Conservation (phyloP, 2,797 vertebrate genomes). For the Pitangus sulphuratus region DNA sequence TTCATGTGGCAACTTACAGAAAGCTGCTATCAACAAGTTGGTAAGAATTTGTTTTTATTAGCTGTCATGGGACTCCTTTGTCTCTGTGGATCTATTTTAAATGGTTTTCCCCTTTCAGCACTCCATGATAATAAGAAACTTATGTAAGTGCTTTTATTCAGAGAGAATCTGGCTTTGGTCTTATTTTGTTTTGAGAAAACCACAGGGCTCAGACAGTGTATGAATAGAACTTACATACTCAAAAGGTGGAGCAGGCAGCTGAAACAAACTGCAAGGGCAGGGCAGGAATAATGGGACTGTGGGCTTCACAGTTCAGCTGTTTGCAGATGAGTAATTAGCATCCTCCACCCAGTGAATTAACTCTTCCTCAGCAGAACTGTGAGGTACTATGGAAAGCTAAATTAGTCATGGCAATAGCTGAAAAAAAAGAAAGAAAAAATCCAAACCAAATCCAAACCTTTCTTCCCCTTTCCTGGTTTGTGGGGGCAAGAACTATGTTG, state of each 20-base stretch:
- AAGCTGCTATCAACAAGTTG: constrained; percentile 20
- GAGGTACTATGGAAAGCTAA: background rate
- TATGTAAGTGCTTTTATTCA: background rate
- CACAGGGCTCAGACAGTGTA: background rate
- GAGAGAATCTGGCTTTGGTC: background rate
- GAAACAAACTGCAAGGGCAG: background rate
- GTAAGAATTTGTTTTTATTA: constrained; percentile 1
- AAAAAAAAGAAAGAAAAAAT: no score
- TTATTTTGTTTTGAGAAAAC: constrained; percentile 34
- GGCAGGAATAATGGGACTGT: background rate
- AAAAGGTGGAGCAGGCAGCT: background rate
- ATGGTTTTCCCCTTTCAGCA: background rate
- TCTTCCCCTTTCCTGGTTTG: background rate
- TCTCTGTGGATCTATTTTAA: constrained; percentile 8
- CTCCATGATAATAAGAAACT: constrained; percentile 25
- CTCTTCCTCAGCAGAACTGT: background rate
- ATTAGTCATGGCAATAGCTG: background rate
- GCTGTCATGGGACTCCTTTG: background rate
- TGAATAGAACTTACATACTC: background rate
- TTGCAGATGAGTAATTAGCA: constrained; percentile 18
- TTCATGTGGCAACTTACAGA: background rate
- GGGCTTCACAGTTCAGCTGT: background rate
- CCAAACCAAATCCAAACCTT: background rate
- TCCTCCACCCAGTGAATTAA: background rate
- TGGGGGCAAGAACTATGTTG: background rate